Evolutionary conservation across 2,888 invertebrate species (phyloP).

Genomic region (Brachylomia viminalis): DNA sequence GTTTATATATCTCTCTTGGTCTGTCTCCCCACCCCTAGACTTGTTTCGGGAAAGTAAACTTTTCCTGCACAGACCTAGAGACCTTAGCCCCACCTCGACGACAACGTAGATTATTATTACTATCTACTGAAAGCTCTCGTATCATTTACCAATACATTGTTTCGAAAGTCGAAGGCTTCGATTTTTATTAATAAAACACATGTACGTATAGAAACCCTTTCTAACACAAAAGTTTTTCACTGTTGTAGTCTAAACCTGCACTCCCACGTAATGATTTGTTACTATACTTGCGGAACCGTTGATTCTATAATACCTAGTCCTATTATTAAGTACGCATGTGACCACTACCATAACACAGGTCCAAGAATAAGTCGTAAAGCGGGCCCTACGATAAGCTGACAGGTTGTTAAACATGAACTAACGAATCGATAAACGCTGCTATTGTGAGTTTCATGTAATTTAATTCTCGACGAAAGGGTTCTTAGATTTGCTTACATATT

Average conservation of each 20-base stretch:
- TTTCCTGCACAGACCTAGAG: too few species aligned
- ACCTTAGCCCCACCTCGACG: too few species aligned
- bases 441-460: slow-evolving; percentile 68
- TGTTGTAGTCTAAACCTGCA: neutral
- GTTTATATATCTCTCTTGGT: too few species aligned
- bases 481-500: neutral
- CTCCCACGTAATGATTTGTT: slow-evolving; percentile 65
- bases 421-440: slow-evolving; percentile 71
- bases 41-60: too few species aligned
- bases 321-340: slow-evolving; percentile 70
- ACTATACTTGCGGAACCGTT: slow-evolving; percentile 72
- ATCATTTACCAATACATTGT: neutral
- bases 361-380: slow-evolving; percentile 82
- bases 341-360: slow-evolving; percentile 66
- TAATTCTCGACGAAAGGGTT: slow-evolving; percentile 49
- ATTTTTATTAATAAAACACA: neutral
- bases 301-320: slow-evolving; percentile 76
- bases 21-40: too few species aligned
- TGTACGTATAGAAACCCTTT: too few species aligned
- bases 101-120: too few species aligned
- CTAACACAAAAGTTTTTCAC: neutral
- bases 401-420: slow-evolving; percentile 80
- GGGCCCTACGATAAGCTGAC: slow-evolving; percentile 78
- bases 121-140: neutral
- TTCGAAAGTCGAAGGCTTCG: neutral